Percentiles rank a stretch among this genome's conserved stretches.
phyloP scores from a whole-genome alignment of 2,888 invertebrate species.

The Plebejus argus region DNA sequence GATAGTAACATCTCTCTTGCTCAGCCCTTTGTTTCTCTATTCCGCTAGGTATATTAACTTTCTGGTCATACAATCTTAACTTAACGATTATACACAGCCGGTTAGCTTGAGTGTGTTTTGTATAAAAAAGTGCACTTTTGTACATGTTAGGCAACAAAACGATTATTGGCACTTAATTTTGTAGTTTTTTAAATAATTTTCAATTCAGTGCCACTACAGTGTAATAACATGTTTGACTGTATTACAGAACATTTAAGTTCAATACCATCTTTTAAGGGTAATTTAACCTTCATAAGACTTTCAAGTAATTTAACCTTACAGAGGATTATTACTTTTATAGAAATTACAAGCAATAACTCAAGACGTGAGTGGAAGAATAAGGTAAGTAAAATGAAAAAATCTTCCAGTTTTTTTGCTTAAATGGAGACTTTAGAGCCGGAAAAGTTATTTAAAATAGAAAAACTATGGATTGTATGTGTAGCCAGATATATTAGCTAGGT shows the following conservation, averaged over 20 bases:
- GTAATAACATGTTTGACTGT: background rate
- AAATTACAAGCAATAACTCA: background rate
- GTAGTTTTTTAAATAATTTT: background rate
- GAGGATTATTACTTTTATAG: background rate
- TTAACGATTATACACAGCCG: conserved; percentile 27
- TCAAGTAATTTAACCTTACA: background rate
- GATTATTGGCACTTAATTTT: conserved; percentile 19
- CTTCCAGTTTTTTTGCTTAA: no score
- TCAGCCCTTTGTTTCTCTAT: no score
- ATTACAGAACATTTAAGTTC: background rate
- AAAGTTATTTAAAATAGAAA: no score
- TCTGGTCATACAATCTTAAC: conserved; percentile 23
- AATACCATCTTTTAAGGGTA: background rate
- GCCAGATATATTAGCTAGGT: no score
- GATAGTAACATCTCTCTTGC: no score
- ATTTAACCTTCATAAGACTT: background rate
- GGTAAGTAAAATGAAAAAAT: no score
- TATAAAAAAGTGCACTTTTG: conserved; percentile 28
- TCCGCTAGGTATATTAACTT: no score
- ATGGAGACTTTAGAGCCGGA: no score
- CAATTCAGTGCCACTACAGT: conserved; percentile 10
- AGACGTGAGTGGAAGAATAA: no score
- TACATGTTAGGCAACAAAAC: conserved; percentile 20
- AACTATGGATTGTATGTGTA: no score
- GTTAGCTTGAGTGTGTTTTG: conserved; percentile 23